Conservation (phyloP, 2,113 vertebrate genomes). For the Ifrita kowaldi region DNA sequence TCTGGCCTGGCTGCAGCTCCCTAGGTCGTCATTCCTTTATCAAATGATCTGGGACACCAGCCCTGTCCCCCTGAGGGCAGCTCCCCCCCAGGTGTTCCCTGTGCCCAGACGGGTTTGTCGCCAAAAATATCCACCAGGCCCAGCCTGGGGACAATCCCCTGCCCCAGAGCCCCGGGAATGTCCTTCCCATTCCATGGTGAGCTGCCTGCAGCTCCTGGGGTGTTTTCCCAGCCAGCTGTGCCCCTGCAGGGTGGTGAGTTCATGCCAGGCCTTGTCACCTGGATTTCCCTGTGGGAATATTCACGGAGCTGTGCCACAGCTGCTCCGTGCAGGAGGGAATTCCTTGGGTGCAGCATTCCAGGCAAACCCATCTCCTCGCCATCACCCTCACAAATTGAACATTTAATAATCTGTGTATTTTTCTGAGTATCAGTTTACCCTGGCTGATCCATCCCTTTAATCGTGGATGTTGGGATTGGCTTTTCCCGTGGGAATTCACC, state of each 20-base stretch:
- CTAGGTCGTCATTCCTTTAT: neutral
- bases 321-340: rapidly evolving
- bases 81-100: rapidly evolving
- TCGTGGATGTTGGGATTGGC: neutral
- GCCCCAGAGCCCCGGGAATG: neutral
- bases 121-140: neutral
- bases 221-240: neutral
- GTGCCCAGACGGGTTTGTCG: neutral
- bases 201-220: neutral
- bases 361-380: neutral
- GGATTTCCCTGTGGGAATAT: neutral
- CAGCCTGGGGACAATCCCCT: neutral
- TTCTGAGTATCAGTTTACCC: neutral
- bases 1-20: neutral
- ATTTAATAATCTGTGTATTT: neutral
- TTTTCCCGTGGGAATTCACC: neutral
- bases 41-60: rapidly evolving
- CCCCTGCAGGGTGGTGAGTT: neutral
- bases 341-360: neutral
- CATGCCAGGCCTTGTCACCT: neutral
- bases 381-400: neutral
- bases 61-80: too few species aligned
- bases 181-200: rapidly evolving
- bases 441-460: neutral
- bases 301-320: neutral